Evolutionary conservation across 2,113 vertebrate species (phyloP), one percentile per base, ranked within the genome.

Genomic region (Gavia stellata): DNA sequence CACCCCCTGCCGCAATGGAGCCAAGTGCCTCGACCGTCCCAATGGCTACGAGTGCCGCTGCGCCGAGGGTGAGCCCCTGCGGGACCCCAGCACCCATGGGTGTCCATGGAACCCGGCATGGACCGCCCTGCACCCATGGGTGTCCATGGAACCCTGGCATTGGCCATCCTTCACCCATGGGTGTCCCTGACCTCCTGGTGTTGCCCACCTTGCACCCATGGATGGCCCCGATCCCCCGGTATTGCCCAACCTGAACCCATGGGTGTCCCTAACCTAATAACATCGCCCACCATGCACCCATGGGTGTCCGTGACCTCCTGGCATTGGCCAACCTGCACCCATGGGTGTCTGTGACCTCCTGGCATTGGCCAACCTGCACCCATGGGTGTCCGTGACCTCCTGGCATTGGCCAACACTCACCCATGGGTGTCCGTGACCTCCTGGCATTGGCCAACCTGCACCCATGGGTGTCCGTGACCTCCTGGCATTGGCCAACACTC

Each of bases 41-140:
- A 99, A 99, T 18, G 99, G 99, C 21, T 99, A 99, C 7, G 99
- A 99, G 93, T 99, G 99, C 95, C 99, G 98, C 92, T 99, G 99
- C 56, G 98, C 99, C 12, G 99, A 99, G 98, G 99, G 99, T 99
- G 98, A 98, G 98, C 17, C 45, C 31, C 29, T 5, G 0, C 14
- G 31, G 45, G n/a, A 59, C 28, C 9, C 63, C 3, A 5, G 23
- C 36, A 28, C 11, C n/a, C 61, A 28, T 36, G 53, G 58, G 34
- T 56, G 53, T 25, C 2, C 14, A 24, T 33, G 42, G 65, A 29
- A 45, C 29, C 20, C 97, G 95, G 97, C 94, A 29, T 42, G 29
- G 38, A 14, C 52, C 16, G 14, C 3, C 98, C 97, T 94, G 98
- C 21, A 36, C 20, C 58, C 58, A 61, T 24, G 20, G 28, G 40